Conservation (phyloP, 2,797 vertebrate genomes). For the Hylomyscus alleni region DNA sequence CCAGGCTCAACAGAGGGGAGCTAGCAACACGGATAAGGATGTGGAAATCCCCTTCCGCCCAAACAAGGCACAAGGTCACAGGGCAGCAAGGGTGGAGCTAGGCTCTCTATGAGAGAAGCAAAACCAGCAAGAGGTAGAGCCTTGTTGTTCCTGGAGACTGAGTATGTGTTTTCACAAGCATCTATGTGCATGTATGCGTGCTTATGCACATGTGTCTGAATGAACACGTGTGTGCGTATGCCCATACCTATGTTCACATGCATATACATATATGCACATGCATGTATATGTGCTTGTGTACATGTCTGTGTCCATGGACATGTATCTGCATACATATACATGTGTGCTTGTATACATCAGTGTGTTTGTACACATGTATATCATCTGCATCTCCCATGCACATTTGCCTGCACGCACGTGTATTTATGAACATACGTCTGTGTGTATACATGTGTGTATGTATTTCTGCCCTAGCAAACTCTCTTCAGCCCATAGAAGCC, state of each 20-base stretch:
- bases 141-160: not conserved
- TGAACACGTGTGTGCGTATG: not conserved
- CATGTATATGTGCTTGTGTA: not conserved
- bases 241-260: not conserved
- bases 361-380: not conserved
- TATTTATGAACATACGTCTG: not conserved
- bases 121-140: not conserved
- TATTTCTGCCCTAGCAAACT: not conserved
- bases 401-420: accelerated
- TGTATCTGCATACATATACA: not conserved
- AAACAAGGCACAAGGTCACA: not conserved
- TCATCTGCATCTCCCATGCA: too few species aligned
- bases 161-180: not conserved
- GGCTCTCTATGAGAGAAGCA: accelerated
- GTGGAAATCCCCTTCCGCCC: not conserved
- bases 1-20: not conserved
- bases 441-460: too few species aligned
- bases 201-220: not conserved
- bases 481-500: not conserved
- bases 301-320: not conserved
- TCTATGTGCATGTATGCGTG: not conserved
- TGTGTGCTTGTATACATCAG: not conserved
- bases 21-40: not conserved
- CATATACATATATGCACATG: too few species aligned
- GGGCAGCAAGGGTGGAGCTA: not conserved